Base-by-base conservation (phyloP, 2,888 invertebrate genomes). In the Dryomyza anilis region DNA sequence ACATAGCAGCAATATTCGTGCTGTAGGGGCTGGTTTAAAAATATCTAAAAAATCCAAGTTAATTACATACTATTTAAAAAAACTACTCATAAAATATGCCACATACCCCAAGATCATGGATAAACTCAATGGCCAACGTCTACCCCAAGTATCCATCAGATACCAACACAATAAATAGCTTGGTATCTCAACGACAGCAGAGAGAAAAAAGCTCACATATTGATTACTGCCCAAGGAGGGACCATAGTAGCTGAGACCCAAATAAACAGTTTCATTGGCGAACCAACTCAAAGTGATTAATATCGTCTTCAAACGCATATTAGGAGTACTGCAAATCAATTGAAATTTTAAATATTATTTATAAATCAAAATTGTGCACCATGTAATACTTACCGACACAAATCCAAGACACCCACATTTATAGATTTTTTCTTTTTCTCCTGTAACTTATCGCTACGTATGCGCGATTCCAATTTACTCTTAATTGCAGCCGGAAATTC, bases 241-340 rank as follows among this genome's bases (percentile, higher is more conserved):
- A 0, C 95, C 94, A 75, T 96, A 96, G 78, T 95, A 95, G 72
- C 94, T 95, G 43, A 96, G 85, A 0, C 96, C 96, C 19, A 96
- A 91, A 78, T 96, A 96, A 2, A 95, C 95, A 81, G 93, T 94
- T 77, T 95, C 94, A 74, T 94, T 95, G 56, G 95, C 94, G 79
- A 96, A 95, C 95, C 94, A 95, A 80, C 93, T 94, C 23, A 94
- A 82, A 0, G 94, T 94, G 61, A 95, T 94, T 60, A 95, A 84
- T 70, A 89, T 88, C 0, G 95, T 95, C 83, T 95, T 96, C 14
- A 95, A 83, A 52, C 95, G 86, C 91, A 95, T 93, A 79, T 95
- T 95, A 1, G 95, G 94, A 0, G 95, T 94, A 72, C 88, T 88
- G 19, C 5, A 29, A 46, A 56, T 39, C 12, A 16, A 23, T 29